A percentile compares a stretch with the other conserved stretches of the same genome.
These are phyloP conservation scores for Trematocara zebra DNA, from an alignment of 2,113 vertebrate genomes.

Conservation along the genomic window DNA sequence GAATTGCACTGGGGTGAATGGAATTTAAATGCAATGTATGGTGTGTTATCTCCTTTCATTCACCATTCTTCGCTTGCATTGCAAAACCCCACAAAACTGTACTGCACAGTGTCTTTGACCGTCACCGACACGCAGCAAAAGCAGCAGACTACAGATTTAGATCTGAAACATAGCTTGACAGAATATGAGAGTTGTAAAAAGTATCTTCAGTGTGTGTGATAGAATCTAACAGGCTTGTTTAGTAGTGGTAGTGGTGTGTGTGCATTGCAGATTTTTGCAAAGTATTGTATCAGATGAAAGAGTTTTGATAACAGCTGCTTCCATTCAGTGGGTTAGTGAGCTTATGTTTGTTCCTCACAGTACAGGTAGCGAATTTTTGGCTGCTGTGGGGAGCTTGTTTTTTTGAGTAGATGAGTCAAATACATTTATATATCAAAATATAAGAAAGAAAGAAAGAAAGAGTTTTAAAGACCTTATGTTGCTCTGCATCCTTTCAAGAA, in stretches of 20 bases:
- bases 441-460: background rate
- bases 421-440: background rate
- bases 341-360: conserved; percentile 35
- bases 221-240: background rate
- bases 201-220: background rate
- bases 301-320: conserved; percentile 58
- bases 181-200: background rate
- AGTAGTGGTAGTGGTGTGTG: background rate
- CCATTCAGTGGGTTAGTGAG: conserved; percentile 47
- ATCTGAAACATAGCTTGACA: conserved; percentile 1
- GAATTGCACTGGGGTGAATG: background rate
- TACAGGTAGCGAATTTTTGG: background rate
- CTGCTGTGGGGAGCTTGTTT: conserved; percentile 14
- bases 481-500: background rate
- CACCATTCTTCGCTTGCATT: background rate
- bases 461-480: background rate
- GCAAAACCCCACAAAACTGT: background rate
- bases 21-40: background rate
- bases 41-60: background rate
- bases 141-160: background rate
- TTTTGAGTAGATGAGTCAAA: background rate
- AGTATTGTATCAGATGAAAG: conserved; percentile 49
- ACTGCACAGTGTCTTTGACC: background rate
- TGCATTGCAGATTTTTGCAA: background rate
- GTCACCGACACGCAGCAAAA: background rate